A percentile compares a stretch with the other conserved stretches of the same genome.
These are phyloP conservation scores for Paraplagusia blochii DNA, from an alignment of 2,113 vertebrate genomes.

Conservation along the genomic window DNA sequence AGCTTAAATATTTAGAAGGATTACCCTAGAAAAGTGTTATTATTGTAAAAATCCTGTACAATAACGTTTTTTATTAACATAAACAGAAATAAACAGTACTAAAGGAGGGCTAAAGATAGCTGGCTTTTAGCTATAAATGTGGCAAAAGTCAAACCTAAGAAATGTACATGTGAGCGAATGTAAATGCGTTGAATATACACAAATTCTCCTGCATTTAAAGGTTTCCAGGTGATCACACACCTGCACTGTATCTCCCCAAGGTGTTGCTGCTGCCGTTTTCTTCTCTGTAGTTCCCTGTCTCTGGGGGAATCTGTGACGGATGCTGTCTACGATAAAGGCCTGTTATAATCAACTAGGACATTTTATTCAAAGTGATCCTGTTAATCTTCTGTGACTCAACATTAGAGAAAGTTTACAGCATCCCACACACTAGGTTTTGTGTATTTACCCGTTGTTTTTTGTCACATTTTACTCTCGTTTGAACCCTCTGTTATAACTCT, in stretches of 20 bases:
- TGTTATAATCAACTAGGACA: conserved; percentile 26
- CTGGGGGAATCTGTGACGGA: conserved; percentile 18
- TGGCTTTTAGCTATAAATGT: no score
- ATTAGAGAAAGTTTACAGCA: conserved; percentile 7
- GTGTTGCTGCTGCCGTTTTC: conserved; percentile 12
- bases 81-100: no score
- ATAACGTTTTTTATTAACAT: no score
- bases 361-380: conserved; percentile 11
- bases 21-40: conserved; percentile 7
- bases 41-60: no score
- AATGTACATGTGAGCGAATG: not conserved
- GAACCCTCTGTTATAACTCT: conserved; percentile 7
- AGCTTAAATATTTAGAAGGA: not conserved
- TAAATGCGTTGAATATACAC: conserved; percentile 19
- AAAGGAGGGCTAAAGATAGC: no score
- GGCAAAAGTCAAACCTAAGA: not conserved
- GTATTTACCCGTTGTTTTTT: conserved; percentile 21
- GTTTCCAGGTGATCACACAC: conserved; percentile 44
- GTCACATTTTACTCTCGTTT: conserved; percentile 12
- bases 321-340: conserved; percentile 40
- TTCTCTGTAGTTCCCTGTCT: conserved; percentile 16
- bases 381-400: conserved; percentile 8
- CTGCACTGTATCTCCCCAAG: conserved; percentile 26
- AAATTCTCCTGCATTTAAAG: conserved; percentile 13
- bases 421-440: conserved; percentile 6